Evolutionary conservation across 2,888 invertebrate species (phyloP), one percentile per base, ranked within the genome.

Genomic region (Tachina lurida): DNA sequence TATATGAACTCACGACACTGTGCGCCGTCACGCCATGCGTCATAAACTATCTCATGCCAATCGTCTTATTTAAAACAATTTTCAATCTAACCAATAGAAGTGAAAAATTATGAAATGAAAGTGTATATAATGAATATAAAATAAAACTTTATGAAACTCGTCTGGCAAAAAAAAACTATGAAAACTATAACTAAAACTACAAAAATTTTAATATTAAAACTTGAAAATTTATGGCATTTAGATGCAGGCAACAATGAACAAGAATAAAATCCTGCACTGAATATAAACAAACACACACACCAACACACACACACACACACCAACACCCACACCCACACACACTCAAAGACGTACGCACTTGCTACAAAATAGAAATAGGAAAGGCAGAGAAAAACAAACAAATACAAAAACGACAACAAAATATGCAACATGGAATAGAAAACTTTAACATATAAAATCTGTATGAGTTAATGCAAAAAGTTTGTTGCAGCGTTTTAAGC

Each of bases 391-490:
- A 56, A 65, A 52, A 74, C 10, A 39, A 54, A n/a, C 31, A 52
- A 22, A 3, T 56, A n/a, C 4, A 8, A 19, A 58, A 0, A 65
- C 31, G 58, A 22, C 0, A 62, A 70, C 12, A 70, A 70, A 47
- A 83, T 17, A n/a, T 73, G 52, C 13, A 67, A 63, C 9, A 76
- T 52, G 19, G n/a, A 65, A 84, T 47, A 62, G 58, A 22, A 78
- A 85, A 86, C 74, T 79, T 83, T 75, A 45, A 47, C 67, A 67
- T 67, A 79, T 67, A 83, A 86, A 86, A 86, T 83, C 83, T 83
- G 82, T 83, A 71, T 71, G 81, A 78, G 60, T 86, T 62, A 86
- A 86, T 83, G 86, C 67, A 83, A 83, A 85, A 86, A 86, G 65
- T 86, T 81, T 76, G 73, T 74, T 74, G 68, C 73, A 68, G 65